Evolutionary conservation across 2,113 vertebrate species (phyloP).

Genomic region (Dolichotis patagonum): DNA sequence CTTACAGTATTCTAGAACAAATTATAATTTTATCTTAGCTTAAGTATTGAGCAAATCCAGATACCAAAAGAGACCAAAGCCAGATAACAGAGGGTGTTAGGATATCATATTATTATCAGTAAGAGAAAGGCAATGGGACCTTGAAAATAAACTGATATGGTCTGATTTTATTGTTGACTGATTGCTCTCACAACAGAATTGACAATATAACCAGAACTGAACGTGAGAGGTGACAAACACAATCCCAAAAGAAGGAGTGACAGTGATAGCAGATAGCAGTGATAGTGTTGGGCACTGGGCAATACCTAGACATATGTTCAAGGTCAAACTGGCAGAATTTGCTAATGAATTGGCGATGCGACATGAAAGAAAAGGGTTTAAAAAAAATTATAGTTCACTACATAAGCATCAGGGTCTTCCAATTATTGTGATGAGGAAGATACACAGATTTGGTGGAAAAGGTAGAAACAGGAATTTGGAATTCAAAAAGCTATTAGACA

Average conservation of each 20-base stretch:
- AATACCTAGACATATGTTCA: neutral
- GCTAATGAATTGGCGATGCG: neutral
- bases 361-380: neutral
- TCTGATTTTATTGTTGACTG: neutral
- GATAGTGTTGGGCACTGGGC: neutral
- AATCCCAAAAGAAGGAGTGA: neutral
- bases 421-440: neutral
- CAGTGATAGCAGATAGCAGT: neutral
- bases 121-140: neutral
- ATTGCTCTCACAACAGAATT: neutral
- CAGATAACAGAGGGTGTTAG: rapidly evolving
- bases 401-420: neutral
- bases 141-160: neutral
- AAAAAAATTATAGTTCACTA: neutral
- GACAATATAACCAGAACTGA: neutral
- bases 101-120: neutral
- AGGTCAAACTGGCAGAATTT: neutral
- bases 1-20: constrained; percentile 6
- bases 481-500: neutral
- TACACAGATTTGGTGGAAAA: neutral
- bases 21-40: neutral
- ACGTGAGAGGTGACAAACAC: neutral
- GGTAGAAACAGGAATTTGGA: neutral
- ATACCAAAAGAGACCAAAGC: neutral
- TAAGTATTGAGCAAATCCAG: neutral